Evolutionary conservation across 2,113 vertebrate species (phyloP), one percentile per base, ranked within the genome.

Genomic region (Gorilla gorilla): DNA sequence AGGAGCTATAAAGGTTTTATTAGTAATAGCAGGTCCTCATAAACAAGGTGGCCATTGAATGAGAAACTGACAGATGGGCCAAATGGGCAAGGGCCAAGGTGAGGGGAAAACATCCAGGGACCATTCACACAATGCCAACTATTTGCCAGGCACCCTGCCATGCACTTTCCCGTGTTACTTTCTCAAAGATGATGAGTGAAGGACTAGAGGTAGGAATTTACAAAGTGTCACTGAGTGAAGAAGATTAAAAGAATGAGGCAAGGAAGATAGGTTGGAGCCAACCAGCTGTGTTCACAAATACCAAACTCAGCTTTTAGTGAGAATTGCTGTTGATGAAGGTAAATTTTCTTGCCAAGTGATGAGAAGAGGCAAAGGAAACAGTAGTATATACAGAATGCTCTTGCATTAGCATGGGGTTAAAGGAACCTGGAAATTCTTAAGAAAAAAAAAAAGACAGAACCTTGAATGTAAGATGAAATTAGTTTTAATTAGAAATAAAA

Each of bases 401-500:
- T 78, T 86, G 27, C 6, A 43, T 94, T 70, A 89, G 30, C 35
- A 43, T 50, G n/a, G 38, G 38, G 50, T 16, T 86, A 35, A 89
- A 90, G 38, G 48, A 61, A 73, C 14, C 35, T 14, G 23, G 32
- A 30, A 96, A 50, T 55, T 17, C 17, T 72, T 66, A 84, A 64
- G 92, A 89, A 52, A 43, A 35, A 82, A 40, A 68, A 70, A 75
- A 81, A 38, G 20, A 52, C 8, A 96, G 66, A 89, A 82, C 6
- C 1, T 22, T 86, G 13, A 85, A 40, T 9, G 4, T 75, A 89
- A 91, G 23, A 50, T 85, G 35, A 35, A 52, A 80, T 89, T 68
- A 38, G 30, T 81, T 91, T 95, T 89, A 48, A 64, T 82, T 68
- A 94, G 30, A 86, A 75, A 80, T 50, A 89, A 61, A 85, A 61